phyloP scores from a whole-genome alignment of 2,888 invertebrate genomes.

The Limnephilus auricula region DNA sequence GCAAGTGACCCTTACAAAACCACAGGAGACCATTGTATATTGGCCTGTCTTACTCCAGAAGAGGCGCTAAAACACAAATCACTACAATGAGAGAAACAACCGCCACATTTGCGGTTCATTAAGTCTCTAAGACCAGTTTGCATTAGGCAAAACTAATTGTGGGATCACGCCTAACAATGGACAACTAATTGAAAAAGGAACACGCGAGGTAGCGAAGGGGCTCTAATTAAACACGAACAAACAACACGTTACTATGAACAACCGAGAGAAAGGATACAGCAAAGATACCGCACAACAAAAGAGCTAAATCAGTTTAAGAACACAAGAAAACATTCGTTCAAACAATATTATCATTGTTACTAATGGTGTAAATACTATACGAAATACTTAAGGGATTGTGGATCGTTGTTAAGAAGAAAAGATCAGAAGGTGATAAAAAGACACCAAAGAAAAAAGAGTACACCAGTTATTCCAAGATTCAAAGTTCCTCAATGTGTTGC shows the following conservation, averaged over 20 bases:
- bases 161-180: slow-evolving; percentile 58
- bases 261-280: neutral
- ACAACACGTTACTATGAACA: slow-evolving; percentile 22
- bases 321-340: neutral
- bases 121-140: slow-evolving; percentile 53
- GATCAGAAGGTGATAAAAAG: neutral
- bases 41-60: neutral
- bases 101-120: slow-evolving; percentile 56
- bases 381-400: neutral
- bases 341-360: neutral
- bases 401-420: neutral
- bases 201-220: slow-evolving; percentile 47
- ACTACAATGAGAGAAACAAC: slow-evolving; percentile 7
- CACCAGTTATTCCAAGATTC: neutral
- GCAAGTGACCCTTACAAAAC: neutral
- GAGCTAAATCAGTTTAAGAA: neutral
- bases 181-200: slow-evolving; percentile 61
- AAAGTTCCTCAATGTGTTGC: neutral
- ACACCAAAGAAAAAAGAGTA: neutral
- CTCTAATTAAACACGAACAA: slow-evolving; percentile 53
- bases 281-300: neutral
- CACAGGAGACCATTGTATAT: neutral
- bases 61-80: slow-evolving; percentile 10
- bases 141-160: slow-evolving; percentile 56
- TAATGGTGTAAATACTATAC: neutral